phyloP scores from a whole-genome alignment of 1,140 invertebrate genomes.

The Anoplolepis gracilipes region DNA sequence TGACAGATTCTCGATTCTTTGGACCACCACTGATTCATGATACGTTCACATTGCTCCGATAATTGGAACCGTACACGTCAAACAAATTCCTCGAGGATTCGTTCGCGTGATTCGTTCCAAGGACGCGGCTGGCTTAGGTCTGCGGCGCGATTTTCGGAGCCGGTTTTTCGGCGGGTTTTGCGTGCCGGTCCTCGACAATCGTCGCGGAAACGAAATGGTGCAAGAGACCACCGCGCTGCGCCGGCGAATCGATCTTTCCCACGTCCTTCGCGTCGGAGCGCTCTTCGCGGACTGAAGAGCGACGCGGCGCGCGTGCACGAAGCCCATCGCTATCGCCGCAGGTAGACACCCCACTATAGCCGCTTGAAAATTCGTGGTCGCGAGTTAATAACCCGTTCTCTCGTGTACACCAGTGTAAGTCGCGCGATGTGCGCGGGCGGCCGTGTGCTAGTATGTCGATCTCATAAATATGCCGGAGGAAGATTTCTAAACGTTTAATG shows the following conservation, averaged over 20 bases:
- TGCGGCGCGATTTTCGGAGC: neutral
- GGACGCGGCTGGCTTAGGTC: neutral
- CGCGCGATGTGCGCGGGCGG: constrained; percentile 29
- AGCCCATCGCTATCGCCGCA: constrained; percentile 81
- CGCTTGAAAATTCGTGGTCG: constrained; percentile 70
- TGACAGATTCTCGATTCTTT: neutral
- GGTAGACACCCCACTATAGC: constrained; percentile 81
- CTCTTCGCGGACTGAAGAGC: constrained; percentile 82
- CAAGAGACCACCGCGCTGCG: constrained; percentile 51
- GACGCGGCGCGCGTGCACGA: constrained; percentile 73
- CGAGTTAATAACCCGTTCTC: constrained; percentile 71
- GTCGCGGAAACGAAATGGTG: constrained; percentile 37
- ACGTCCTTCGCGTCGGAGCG: constrained; percentile 82
- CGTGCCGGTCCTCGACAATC: neutral
- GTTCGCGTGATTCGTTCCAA: neutral
- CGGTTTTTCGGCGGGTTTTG: constrained; percentile 22
- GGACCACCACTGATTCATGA: neutral
- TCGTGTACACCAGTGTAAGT: constrained; percentile 13
- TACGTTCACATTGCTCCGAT: constrained; percentile 3
- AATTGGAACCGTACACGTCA: neutral
- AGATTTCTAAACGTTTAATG: neutral
- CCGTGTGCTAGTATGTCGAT: constrained; percentile 3
- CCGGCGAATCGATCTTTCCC: constrained; percentile 71
- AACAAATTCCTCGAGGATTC: neutral
- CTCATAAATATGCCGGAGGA: neutral